Evolutionary conservation across 2,888 invertebrate species (phyloP).

Genomic region (Vesta saturnalis): DNA sequence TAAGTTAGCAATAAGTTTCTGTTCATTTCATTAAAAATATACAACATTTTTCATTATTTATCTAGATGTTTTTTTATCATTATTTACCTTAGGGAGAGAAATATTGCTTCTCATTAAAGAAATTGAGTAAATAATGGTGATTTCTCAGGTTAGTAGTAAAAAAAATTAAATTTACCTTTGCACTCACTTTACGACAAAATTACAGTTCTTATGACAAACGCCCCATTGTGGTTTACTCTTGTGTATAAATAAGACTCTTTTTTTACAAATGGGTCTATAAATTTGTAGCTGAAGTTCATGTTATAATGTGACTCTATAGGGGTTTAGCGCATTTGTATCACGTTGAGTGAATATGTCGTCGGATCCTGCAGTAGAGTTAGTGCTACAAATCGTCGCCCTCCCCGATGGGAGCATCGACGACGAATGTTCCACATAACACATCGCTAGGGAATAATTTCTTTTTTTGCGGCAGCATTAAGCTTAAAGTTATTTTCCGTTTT

Average conservation of each 20-base stretch:
- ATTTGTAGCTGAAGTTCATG: slow-evolving; percentile 51
- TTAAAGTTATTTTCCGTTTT: neutral
- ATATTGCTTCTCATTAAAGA: too few species aligned
- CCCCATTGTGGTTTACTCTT: slow-evolving; percentile 50
- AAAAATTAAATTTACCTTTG: too few species aligned
- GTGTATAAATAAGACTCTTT: slow-evolving; percentile 50
- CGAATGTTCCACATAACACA: slow-evolving; percentile 48
- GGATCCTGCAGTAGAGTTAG: slow-evolving; percentile 47
- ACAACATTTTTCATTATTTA: too few species aligned
- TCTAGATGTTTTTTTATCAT: too few species aligned
- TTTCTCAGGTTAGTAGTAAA: too few species aligned
- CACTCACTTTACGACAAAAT: slow-evolving; percentile 26
- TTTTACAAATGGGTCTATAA: slow-evolving; percentile 56
- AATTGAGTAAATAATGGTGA: too few species aligned
- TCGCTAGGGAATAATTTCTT: slow-evolving; percentile 48
- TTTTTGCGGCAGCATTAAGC: slow-evolving; percentile 35
- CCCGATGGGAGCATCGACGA: slow-evolving; percentile 42
- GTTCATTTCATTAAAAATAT: too few species aligned
- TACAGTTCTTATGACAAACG: slow-evolving; percentile 43
- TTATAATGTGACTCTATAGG: slow-evolving; percentile 50
- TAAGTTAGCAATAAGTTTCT: too few species aligned
- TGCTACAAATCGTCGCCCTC: slow-evolving; percentile 51
- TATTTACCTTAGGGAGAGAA: too few species aligned
- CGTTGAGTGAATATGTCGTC: slow-evolving; percentile 47
- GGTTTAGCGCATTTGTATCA: slow-evolving; percentile 49